Conservation (phyloP, 2,797 vertebrate genomes). For the Smutsia temminckii region DNA sequence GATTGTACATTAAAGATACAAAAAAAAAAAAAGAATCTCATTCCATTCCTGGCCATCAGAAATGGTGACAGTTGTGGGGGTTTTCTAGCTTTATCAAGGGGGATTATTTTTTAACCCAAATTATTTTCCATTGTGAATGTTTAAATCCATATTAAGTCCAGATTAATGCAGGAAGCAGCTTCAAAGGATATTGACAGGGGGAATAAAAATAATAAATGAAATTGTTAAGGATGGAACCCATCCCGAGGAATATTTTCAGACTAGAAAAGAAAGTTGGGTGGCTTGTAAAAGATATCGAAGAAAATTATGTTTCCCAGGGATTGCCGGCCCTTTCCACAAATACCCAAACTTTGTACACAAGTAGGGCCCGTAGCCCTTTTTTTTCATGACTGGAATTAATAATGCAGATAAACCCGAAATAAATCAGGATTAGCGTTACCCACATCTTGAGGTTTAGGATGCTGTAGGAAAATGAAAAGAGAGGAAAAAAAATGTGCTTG, state of each 20-base stretch:
- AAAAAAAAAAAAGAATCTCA: slow-evolving; percentile 53
- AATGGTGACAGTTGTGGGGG: slow-evolving; percentile 83
- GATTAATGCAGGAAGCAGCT: slow-evolving; percentile 96
- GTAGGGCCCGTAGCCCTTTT: slow-evolving; percentile 72
- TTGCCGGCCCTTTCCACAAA: slow-evolving; percentile 70
- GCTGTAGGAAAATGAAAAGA: slow-evolving; percentile 85
- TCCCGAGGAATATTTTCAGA: slow-evolving; percentile 79
- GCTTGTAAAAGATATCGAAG: slow-evolving; percentile 77
- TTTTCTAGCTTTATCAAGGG: slow-evolving; percentile 85
- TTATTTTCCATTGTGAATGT: slow-evolving; percentile 99
- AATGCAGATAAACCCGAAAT: slow-evolving; percentile 97
- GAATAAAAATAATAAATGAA: slow-evolving; percentile 82
- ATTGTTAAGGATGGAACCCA: slow-evolving; percentile 78
- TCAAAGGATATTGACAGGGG: slow-evolving; percentile 85
- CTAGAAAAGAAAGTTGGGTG: slow-evolving; percentile 77
- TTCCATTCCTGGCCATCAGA: slow-evolving; percentile 78
- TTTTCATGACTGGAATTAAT: slow-evolving; percentile 93
- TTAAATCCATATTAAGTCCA: slow-evolving; percentile 98
- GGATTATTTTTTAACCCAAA: slow-evolving; percentile 95
- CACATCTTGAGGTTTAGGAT: slow-evolving; percentile 86
- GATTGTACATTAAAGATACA: too few relatives aligned
- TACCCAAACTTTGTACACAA: slow-evolving; percentile 79
- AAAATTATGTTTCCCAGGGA: slow-evolving; percentile 69
- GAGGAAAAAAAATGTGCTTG: slow-evolving; percentile 18
- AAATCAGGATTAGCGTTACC: slow-evolving; percentile 95